These are phyloP conservation scores for Cyanoramphus novaezelandiae DNA, from an alignment of 2,113 vertebrate species.

Conservation along the genomic window DNA sequence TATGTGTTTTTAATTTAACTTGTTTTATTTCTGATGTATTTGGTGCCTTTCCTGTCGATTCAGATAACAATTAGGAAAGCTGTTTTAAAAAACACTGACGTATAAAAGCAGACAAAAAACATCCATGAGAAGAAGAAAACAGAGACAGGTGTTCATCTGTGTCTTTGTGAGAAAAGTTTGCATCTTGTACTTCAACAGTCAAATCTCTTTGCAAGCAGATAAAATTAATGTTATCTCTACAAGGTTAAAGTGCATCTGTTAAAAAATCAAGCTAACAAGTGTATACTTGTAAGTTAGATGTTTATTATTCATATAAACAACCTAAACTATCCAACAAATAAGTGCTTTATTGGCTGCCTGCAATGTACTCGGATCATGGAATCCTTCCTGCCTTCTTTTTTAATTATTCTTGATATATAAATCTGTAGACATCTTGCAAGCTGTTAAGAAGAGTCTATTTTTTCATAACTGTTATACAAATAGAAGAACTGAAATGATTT, in stretches of 20 bases:
- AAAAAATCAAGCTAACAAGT: neutral
- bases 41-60: neutral
- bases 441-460: neutral
- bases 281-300: neutral
- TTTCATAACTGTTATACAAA: neutral
- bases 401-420: constrained; percentile 5
- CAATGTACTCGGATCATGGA: neutral
- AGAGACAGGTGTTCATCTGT: neutral
- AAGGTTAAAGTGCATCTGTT: neutral
- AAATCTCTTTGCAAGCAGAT: neutral
- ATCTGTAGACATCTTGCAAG: neutral
- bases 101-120: constrained; percentile 1
- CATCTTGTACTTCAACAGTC: neutral
- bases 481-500: neutral
- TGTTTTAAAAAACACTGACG: neutral
- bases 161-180: neutral
- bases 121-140: neutral
- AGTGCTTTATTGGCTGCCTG: neutral
- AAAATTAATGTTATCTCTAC: neutral
- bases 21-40: constrained; percentile 29
- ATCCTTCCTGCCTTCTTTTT: neutral
- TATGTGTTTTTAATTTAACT: constrained; percentile 42
- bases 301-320: constrained; percentile 14
- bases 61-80: neutral
- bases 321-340: neutral